phyloP scores from a whole-genome alignment of 2,888 invertebrate genomes.

The Trileptium ribeirensis region DNA sequence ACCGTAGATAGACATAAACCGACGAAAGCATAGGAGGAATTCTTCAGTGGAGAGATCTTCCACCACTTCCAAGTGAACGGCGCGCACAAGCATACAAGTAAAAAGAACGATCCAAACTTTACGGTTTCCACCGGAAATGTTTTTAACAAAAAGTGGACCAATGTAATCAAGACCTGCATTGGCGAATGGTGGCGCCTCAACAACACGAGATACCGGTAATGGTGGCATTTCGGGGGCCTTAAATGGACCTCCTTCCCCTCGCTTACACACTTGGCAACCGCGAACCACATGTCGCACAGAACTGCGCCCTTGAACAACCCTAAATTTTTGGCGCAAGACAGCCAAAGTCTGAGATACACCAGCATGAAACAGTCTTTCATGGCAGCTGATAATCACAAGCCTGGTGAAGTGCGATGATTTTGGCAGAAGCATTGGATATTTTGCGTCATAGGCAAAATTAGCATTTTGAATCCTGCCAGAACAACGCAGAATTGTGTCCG shows the following conservation, averaged over 20 bases:
- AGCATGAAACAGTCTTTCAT: constrained; percentile 14
- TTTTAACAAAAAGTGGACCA: constrained; percentile 46
- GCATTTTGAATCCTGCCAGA: neutral
- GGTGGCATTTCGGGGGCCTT: constrained; percentile 1
- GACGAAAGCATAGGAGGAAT: constrained; percentile 45
- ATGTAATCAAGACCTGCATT: constrained; percentile 49
- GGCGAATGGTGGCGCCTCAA: constrained; percentile 10
- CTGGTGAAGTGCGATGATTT: constrained; percentile 3
- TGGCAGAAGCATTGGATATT: neutral
- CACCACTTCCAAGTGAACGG: constrained; percentile 51
- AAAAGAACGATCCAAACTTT: constrained; percentile 48
- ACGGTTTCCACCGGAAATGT: neutral
- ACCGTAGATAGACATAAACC: constrained; percentile 49
- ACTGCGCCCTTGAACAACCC: constrained; percentile 10
- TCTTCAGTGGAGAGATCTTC: constrained; percentile 41
- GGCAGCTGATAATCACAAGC: neutral
- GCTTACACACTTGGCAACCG: neutral
- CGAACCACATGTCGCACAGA: neutral
- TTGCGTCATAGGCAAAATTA: neutral
- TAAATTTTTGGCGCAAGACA: neutral
- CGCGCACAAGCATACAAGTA: constrained; percentile 51
- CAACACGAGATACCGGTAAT: neutral
- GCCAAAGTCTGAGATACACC: constrained; percentile 3
- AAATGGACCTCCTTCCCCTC: neutral
- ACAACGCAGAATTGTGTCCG: constrained; percentile 1